A percentile compares a stretch with the other conserved stretches of the same genome.
Evolutionary conservation across 2,888 invertebrate genomes (phyloP).

Genomic region (Aspidiotus destructor): DNA sequence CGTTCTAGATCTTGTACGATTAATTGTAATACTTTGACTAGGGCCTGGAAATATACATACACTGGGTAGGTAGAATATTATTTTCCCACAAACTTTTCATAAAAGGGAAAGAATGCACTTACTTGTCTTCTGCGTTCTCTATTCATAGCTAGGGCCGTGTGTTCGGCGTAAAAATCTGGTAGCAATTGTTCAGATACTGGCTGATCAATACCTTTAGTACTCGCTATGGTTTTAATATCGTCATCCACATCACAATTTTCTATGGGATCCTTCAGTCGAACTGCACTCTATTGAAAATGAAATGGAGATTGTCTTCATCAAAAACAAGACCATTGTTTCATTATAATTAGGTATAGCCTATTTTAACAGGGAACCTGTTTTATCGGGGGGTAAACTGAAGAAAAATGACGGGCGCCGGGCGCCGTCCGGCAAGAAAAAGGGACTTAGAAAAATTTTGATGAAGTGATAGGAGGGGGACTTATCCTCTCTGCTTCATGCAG

Average conservation of each 20-base stretch:
- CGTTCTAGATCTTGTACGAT: slow-evolving; percentile 81
- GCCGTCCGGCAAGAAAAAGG: no score
- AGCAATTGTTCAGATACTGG: slow-evolving; percentile 70
- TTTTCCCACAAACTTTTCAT: not conserved
- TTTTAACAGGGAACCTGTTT: no score
- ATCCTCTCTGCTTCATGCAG: no score
- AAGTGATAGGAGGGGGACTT: no score
- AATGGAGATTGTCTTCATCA: not conserved
- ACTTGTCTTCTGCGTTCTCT: slow-evolving; percentile 75
- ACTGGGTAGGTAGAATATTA: not conserved
- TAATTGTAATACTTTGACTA: slow-evolving; percentile 73
- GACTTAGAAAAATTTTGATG: no score
- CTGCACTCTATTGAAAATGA: slow-evolving; percentile 51
- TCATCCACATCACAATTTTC: slow-evolving; percentile 46
- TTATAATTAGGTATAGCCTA: no score
- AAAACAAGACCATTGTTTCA: no score
- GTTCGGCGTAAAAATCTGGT: slow-evolving; percentile 92
- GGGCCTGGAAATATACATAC: slow-evolving; percentile 48
- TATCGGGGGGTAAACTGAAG: no score
- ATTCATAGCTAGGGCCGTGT: slow-evolving; percentile 87
- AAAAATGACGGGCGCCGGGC: no score
- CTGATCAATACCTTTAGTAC: slow-evolving; percentile 59
- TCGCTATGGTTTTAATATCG: slow-evolving; percentile 54
- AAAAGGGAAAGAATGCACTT: slow-evolving; percentile 32
- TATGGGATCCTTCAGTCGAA: slow-evolving; percentile 58